Percentiles rank a stretch among this genome's conserved stretches.
Evolutionary conservation across 2,888 invertebrate species (phyloP).

Genomic region (Ochropleura leucogaster): DNA sequence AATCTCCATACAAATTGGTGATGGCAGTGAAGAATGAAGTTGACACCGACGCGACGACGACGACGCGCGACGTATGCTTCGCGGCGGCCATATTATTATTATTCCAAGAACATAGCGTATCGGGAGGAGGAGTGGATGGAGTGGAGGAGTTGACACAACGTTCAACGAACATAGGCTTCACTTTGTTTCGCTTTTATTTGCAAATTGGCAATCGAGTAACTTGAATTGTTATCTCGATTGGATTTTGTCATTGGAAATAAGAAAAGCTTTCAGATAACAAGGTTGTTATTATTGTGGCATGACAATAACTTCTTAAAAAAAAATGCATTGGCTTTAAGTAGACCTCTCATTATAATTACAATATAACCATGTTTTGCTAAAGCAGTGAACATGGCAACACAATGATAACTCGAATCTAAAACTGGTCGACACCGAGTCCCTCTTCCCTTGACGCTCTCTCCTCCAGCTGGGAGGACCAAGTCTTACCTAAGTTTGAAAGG

Average conservation of each 20-base stretch:
- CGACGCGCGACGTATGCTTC: background rate
- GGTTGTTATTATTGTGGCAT: background rate
- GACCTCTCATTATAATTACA: background rate
- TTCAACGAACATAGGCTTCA: conserved; percentile 27
- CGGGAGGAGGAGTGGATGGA: background rate
- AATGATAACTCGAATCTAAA: background rate
- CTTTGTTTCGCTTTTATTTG: conserved; percentile 47
- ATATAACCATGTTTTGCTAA: background rate
- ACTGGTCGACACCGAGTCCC: background rate
- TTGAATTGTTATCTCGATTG: conserved; percentile 47
- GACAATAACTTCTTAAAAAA: background rate
- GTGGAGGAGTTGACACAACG: conserved; percentile 7
- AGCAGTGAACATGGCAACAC: background rate
- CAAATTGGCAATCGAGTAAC: conserved; percentile 50
- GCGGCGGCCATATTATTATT: conserved; percentile 1
- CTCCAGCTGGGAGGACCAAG: background rate
- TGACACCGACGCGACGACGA: background rate
- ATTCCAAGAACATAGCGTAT: background rate
- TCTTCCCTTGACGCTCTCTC: background rate
- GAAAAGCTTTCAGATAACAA: conserved; percentile 24
- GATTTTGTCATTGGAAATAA: conserved; percentile 33
- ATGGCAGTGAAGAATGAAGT: conserved; percentile 1
- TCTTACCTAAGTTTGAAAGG: background rate
- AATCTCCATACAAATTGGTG: background rate
- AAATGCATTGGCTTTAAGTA: background rate